Conservation (phyloP, 1,140 invertebrate species). For the Aphelenchoides fujianensis region DNA sequence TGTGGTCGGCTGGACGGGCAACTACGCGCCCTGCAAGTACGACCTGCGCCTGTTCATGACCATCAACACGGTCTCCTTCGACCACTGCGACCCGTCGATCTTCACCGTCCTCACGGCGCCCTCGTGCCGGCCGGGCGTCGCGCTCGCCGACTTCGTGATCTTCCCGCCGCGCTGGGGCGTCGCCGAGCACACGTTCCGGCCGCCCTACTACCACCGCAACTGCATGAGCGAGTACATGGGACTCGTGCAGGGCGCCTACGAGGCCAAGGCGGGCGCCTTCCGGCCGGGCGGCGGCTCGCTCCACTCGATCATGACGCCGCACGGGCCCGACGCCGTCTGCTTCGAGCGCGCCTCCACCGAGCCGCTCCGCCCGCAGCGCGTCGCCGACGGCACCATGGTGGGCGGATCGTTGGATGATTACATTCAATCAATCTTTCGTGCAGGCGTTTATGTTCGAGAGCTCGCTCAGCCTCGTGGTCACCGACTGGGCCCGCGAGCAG, state of each 20-base stretch:
- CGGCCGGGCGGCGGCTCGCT: constrained; percentile 75
- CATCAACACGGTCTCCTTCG: constrained; percentile 91
- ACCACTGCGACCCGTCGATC: constrained; percentile 95
- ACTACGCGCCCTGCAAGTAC: constrained; percentile 97
- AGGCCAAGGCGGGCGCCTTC: constrained; percentile 88
- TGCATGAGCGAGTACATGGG: constrained; percentile 99
- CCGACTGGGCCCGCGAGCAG: constrained; percentile 81
- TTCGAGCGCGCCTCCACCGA: constrained; percentile 78
- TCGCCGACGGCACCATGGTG: constrained; percentile 89
- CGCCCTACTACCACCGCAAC: constrained; percentile 68
- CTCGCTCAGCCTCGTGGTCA: constrained; percentile 81
- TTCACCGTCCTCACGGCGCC: constrained; percentile 96
- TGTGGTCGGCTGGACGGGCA: constrained; percentile 98
- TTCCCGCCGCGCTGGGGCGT: constrained; percentile 97
- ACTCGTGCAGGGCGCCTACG: constrained; percentile 84
- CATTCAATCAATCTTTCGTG: constrained; percentile 10
- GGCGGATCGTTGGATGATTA: not conserved
- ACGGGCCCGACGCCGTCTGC: constrained; percentile 86
- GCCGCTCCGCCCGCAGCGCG: constrained; percentile 72
- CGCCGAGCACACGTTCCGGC: constrained; percentile 87
- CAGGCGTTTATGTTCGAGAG: constrained; percentile 98
- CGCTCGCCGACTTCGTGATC: constrained; percentile 96
- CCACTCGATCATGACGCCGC: constrained; percentile 96
- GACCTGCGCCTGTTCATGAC: constrained; percentile 86
- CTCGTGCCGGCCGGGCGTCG: constrained; percentile 79